Percentiles rank a stretch among this genome's conserved stretches.
Evolutionary conservation across 2,888 invertebrate genomes (phyloP).

Genomic region (Lydus trimaculatus): DNA sequence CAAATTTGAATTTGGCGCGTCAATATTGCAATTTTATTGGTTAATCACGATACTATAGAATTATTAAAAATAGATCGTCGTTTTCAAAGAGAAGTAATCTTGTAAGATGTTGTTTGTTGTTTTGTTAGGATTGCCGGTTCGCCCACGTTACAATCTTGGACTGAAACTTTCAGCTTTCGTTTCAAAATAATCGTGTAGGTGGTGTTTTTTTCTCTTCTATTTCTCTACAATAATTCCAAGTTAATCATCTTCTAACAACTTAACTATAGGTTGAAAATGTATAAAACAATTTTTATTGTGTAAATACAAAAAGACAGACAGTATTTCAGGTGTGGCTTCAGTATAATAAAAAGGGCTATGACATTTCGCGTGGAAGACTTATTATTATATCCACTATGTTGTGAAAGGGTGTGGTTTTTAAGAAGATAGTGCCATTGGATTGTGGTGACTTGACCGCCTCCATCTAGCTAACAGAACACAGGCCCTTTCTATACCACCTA

Average conservation of each 20-base stretch:
- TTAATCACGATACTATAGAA: background rate
- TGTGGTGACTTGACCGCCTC: background rate
- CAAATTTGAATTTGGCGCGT: background rate
- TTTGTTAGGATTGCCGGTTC: background rate
- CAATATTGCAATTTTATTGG: background rate
- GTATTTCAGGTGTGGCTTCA: background rate
- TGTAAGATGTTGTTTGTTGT: no score
- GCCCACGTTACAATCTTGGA: background rate
- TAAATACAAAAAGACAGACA: background rate
- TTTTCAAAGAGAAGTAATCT: no score
- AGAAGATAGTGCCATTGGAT: background rate
- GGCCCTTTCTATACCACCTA: background rate
- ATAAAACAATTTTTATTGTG: background rate
- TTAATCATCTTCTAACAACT: background rate
- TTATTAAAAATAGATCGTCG: background rate
- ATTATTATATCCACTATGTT: background rate
- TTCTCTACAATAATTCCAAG: no score
- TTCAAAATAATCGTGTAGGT: background rate
- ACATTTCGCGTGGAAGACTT: background rate
- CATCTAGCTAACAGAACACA: background rate
- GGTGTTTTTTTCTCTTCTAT: background rate
- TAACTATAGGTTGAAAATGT: background rate
- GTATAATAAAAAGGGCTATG: background rate
- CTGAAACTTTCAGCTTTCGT: background rate
- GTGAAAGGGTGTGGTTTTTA: background rate